Percentiles rank a stretch among this genome's conserved stretches.
These are phyloP conservation scores for Drosophila cracens DNA, from an alignment of 2,888 invertebrate genomes.

Conservation along the genomic window DNA sequence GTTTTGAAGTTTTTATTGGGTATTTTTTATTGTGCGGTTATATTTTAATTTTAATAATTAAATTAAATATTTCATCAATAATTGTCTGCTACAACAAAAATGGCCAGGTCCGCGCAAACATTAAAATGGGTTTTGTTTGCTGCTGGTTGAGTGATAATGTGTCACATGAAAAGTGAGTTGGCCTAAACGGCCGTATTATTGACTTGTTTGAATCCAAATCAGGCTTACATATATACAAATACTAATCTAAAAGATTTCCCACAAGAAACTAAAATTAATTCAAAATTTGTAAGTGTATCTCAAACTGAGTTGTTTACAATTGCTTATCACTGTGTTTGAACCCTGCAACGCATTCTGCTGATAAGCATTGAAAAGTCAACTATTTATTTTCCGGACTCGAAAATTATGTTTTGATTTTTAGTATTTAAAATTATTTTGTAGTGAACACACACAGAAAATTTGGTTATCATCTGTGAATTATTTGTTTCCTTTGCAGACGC, in stretches of 20 bases:
- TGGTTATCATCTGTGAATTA: neutral
- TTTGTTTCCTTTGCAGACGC: constrained; percentile 86
- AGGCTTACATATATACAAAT: neutral
- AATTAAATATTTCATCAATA: no score
- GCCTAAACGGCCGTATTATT: neutral
- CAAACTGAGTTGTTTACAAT: neutral
- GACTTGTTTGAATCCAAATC: neutral
- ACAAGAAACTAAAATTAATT: neutral
- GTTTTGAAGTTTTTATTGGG: no score
- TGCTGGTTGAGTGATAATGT: no score
- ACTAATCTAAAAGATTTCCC: no score
- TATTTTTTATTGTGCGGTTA: no score
- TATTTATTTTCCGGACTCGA: constrained; percentile 19
- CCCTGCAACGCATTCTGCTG: constrained; percentile 23
- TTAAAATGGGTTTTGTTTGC: neutral
- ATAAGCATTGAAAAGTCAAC: constrained; percentile 21
- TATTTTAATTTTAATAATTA: no score
- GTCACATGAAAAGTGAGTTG: no score
- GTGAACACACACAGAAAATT: neutral
- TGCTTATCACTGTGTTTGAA: constrained; percentile 34
- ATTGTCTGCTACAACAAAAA: neutral
- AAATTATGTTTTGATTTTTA: neutral
- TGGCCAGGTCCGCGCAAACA: neutral
- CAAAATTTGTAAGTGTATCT: neutral
- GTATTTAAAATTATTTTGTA: constrained; percentile 15